These are phyloP conservation scores for Sterrhoptilus dennistouni DNA, from an alignment of 2,113 vertebrate genomes.

Conservation along the genomic window DNA sequence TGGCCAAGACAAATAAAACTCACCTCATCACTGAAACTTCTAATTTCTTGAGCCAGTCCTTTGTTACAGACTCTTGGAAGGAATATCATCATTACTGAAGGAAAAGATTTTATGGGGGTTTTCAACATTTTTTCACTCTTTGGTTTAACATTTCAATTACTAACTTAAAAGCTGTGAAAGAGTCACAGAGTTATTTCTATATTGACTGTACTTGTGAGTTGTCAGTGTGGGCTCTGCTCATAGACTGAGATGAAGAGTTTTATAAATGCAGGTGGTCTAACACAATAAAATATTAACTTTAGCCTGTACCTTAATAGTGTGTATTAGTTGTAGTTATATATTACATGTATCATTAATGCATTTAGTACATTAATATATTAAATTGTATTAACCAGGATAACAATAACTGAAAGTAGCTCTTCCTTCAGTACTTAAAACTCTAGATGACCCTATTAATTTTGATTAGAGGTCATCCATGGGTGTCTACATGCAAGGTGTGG, in stretches of 20 bases:
- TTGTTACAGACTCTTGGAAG: neutral
- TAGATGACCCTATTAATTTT: neutral
- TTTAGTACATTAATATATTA: neutral
- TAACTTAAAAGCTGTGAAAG: neutral
- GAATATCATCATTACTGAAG: neutral
- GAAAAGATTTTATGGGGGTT: neutral
- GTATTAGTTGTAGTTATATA: neutral
- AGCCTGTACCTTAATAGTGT: neutral
- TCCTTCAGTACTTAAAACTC: neutral
- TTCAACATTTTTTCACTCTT: neutral
- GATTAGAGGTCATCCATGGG: neutral
- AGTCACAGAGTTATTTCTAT: neutral
- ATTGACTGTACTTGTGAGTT: neutral
- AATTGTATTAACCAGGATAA: neutral
- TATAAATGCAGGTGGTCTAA: neutral
- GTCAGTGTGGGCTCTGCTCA: neutral
- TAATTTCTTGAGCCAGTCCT: neutral
- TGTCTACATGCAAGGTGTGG: neutral
- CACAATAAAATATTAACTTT: neutral
- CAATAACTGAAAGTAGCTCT: neutral
- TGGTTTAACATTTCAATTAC: neutral
- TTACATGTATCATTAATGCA: neutral
- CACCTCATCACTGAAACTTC: neutral
- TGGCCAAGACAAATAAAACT: neutral
- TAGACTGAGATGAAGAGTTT: neutral